A percentile compares a stretch with the other conserved stretches of the same genome.
These are phyloP conservation scores for Latrodectus elegans DNA, from an alignment of 2,888 invertebrate species.

Conservation along the genomic window DNA sequence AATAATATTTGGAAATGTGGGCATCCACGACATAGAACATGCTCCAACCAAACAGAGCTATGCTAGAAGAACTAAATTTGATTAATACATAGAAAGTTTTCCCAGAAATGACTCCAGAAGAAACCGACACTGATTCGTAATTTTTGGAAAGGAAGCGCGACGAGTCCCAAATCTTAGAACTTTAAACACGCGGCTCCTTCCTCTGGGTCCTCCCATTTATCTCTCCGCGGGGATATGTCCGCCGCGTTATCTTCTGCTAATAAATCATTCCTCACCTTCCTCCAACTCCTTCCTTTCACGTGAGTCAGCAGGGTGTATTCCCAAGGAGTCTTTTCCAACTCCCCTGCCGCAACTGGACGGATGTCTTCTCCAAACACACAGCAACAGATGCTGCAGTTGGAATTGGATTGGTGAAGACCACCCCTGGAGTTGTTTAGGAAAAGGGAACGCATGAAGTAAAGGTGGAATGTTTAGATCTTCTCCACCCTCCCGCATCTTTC, in stretches of 20 bases:
- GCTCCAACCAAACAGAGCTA: not conserved
- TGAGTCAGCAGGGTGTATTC: constrained; percentile 46
- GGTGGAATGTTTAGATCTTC: too few species aligned
- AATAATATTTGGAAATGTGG: not conserved
- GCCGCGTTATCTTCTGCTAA: not conserved
- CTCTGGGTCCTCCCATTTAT: not conserved
- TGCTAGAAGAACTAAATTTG: not conserved
- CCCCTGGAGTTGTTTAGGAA: constrained; percentile 8
- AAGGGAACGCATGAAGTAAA: too few species aligned
- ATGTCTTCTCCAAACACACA: constrained; percentile 14
- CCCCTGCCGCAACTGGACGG: not conserved
- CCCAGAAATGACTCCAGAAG: not conserved
- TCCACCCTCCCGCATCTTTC: too few species aligned
- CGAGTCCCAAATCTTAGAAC: not conserved
- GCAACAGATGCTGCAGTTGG: constrained; percentile 23
- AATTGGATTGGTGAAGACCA: constrained; percentile 10
- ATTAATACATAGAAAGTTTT: not conserved
- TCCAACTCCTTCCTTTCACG: not conserved
- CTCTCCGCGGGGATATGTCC: not conserved
- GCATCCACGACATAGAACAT: not conserved
- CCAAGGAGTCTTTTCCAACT: not conserved
- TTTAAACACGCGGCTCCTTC: too few species aligned
- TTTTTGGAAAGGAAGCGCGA: not conserved
- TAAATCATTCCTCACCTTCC: constrained; percentile 13
- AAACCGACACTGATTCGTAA: not conserved